Base-by-base conservation (phyloP, 1,140 invertebrate species). In the Cryptotermes secundus region DNA sequence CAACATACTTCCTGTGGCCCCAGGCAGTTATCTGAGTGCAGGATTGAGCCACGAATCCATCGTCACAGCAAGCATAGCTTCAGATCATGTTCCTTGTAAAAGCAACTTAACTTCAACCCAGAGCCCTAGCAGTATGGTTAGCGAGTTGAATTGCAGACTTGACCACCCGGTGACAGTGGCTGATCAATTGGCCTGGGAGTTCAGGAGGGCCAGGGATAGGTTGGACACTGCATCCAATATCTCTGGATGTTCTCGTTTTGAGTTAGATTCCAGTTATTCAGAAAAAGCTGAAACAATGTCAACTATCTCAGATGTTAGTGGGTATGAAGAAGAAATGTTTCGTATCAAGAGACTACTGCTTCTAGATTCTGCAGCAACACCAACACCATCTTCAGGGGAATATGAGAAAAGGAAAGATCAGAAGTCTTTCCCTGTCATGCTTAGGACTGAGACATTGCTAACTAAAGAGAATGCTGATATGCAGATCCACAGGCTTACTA, bases 291-390 rank as follows among this genome's bases (percentile, higher is more conserved):
- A 88, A 72, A 86, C 86, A 7, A 86, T 87, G 83, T 88, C 87
- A 24, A 87, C 86, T 72, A 85, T 86, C 35, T 87, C 87, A 31
- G 86, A 87, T 65, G 82, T 87, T 6, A 88, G 86, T 85, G 87
- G 86, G 10, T 85, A 87, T 83, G 88, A 88, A 85, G 88, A 88
- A 83, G 87, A 88, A 80, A 86, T 88, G 86, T 87, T 86, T 80
- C 80, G 87, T 79, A 86, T 87, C 24, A 85, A 84, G 79, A 86
- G 85, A 83, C 45, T 86, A 36, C 79, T 86, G n/a, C 84, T 86
- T 42, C 82, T 86, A 31, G 86, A 86, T n/a, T 49, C 86, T 80
- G 16, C 34, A 49, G 22, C 42, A 22, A 72, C 36, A 59, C 34
- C 49, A 26, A 42, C 81, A 65, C 34, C 38, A 82, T n/a, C 22